These are phyloP conservation scores for Acrossocheilus wenchowensis DNA, from an alignment of 2,797 vertebrate species.

Conservation along the genomic window DNA sequence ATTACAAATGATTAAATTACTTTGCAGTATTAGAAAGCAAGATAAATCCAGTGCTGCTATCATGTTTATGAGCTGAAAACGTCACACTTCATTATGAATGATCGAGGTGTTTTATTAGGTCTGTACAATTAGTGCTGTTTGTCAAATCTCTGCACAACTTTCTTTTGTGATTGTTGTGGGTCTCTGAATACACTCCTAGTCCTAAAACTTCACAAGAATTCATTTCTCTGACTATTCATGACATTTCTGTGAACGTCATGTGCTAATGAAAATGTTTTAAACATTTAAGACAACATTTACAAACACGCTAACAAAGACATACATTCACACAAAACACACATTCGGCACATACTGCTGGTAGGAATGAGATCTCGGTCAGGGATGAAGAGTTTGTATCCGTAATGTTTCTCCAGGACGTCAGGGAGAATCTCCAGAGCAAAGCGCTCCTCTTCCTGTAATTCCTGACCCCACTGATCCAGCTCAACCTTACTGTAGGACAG, in stretches of 20 bases:
- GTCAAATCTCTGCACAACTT: not conserved
- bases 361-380: constrained; percentile 98
- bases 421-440: constrained; percentile 97
- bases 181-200: not conserved
- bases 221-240: not conserved
- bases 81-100: constrained; percentile 60
- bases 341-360: constrained; percentile 91
- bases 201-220: not conserved
- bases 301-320: constrained; percentile 43
- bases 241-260: not conserved
- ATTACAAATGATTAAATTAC: constrained; percentile 23
- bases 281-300: constrained; percentile 45
- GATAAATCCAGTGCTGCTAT: constrained; percentile 20
- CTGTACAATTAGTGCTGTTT: constrained; percentile 4
- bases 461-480: constrained; percentile 98
- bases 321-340: constrained; percentile 39
- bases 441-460: constrained; percentile 95
- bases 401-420: constrained; percentile 98
- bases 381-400: constrained; percentile 97
- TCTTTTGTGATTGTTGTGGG: not conserved
- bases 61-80: constrained; percentile 60
- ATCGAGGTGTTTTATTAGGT: constrained; percentile 49
- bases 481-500: constrained; percentile 99
- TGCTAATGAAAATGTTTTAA: constrained; percentile 18
- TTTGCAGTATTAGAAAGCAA: constrained; percentile 16